These are phyloP conservation scores for Atherix ibis DNA, from an alignment of 2,888 invertebrate genomes.

Conservation along the genomic window DNA sequence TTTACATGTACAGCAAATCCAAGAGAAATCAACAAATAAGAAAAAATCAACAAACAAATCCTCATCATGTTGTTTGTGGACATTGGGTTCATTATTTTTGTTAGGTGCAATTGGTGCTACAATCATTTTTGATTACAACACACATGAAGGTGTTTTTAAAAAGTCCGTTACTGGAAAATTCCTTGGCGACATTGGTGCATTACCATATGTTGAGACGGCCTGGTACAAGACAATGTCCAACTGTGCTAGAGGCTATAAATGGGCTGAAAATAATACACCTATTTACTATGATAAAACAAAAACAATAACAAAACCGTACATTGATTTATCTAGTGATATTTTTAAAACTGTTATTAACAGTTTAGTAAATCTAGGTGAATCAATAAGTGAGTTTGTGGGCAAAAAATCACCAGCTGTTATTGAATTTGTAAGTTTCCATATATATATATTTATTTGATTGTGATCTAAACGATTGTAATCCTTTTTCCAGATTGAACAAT, in stretches of 20 bases:
- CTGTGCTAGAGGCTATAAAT: constrained; percentile 45
- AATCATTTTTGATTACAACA: constrained; percentile 45
- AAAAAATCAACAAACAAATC: constrained; percentile 19
- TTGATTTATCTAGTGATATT: constrained; percentile 42
- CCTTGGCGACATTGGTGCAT: constrained; percentile 46
- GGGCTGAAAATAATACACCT: constrained; percentile 52
- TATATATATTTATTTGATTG: neutral
- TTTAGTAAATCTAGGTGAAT: constrained; percentile 34
- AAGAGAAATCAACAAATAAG: constrained; percentile 14
- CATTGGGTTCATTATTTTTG: constrained; percentile 45
- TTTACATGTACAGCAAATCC: constrained; percentile 7
- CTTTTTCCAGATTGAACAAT: constrained; percentile 51
- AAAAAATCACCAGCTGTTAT: constrained; percentile 39
- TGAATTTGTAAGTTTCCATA: constrained; percentile 35
- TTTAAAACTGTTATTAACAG: constrained; percentile 38
- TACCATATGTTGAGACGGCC: constrained; percentile 45
- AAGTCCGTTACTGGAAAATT: constrained; percentile 49
- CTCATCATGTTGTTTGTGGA: constrained; percentile 45
- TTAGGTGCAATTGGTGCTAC: constrained; percentile 42
- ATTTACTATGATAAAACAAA: constrained; percentile 40
- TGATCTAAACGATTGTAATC: no score
- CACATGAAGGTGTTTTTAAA: constrained; percentile 48
- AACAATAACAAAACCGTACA: constrained; percentile 39
- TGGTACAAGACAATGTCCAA: constrained; percentile 44
- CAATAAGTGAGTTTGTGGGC: constrained; percentile 35